Percentiles rank a stretch among this genome's conserved stretches.
These are phyloP conservation scores for Helostoma temminkii DNA, from an alignment of 2,797 vertebrate genomes.

Conservation along the genomic window DNA sequence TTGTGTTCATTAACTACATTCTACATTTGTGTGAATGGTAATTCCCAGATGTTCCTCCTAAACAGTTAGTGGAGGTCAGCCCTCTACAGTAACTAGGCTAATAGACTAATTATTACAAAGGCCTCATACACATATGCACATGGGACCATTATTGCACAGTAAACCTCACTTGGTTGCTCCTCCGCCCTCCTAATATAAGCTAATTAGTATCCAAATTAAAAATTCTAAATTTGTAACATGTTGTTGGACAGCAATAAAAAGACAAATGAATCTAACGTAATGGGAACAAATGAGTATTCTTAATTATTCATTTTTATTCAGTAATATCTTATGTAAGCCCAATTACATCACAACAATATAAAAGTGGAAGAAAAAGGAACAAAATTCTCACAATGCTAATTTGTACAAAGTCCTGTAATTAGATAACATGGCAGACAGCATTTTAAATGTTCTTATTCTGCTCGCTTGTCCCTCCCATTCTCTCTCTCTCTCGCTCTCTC, in stretches of 20 bases:
- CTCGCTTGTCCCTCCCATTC: conserved; percentile 12
- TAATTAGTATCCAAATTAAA: conserved; percentile 69
- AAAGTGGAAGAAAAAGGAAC: background rate
- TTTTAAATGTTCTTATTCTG: conserved; percentile 33
- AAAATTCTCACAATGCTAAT: conserved; percentile 33
- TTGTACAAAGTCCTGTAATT: conserved; percentile 41
- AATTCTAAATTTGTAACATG: conserved; percentile 53
- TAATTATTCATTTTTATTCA: conserved; percentile 61
- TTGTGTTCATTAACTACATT: conserved; percentile 51
- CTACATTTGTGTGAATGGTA: conserved; percentile 49
- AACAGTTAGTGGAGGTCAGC: conserved; percentile 68
- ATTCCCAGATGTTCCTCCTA: conserved; percentile 66
- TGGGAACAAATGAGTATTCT: conserved; percentile 35
- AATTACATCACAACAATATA: conserved; percentile 42
- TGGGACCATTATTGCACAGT: conserved; percentile 19
- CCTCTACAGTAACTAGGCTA: conserved; percentile 66
- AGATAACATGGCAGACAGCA: conserved; percentile 41
- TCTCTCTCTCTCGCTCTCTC: background rate
- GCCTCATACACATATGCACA: conserved; percentile 20
- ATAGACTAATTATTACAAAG: conserved; percentile 69
- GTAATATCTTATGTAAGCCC: conserved; percentile 48
- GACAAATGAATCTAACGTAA: conserved; percentile 47
- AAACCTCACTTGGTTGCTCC: conserved; percentile 36
- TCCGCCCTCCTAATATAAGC: conserved; percentile 22
- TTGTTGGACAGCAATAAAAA: conserved; percentile 41